Conservation (phyloP, 2,888 invertebrate genomes). For the Dasypolia templi region DNA sequence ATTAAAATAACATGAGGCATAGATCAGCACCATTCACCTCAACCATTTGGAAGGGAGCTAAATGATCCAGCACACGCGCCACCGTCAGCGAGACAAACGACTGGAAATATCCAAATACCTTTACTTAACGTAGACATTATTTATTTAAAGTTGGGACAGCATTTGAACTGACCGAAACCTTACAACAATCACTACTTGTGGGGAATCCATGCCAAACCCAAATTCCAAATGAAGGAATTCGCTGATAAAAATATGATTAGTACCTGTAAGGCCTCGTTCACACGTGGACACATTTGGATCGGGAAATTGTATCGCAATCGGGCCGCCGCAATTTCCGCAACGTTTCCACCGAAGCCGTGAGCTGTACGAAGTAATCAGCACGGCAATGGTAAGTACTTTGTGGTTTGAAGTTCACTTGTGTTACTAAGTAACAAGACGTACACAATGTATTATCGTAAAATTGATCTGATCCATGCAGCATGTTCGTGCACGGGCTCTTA, state of each 20-base stretch:
- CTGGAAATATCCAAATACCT: too few relatives aligned
- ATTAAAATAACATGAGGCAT: too few relatives aligned
- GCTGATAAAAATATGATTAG: neutral
- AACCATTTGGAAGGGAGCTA: too few relatives aligned
- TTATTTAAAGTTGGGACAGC: too few relatives aligned
- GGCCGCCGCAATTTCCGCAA: slow-evolving; percentile 26
- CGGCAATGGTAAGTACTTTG: neutral
- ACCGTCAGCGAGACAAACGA: too few relatives aligned
- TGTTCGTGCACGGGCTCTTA: too few relatives aligned
- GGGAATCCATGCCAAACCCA: neutral
- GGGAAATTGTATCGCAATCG: slow-evolving; percentile 30
- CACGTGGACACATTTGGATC: slow-evolving; percentile 4
- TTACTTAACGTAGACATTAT: too few relatives aligned
- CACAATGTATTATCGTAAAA: neutral
- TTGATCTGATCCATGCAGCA: too few relatives aligned
- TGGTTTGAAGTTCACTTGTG: neutral
- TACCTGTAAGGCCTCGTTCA: slow-evolving; percentile 1
- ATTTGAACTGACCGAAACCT: neutral
- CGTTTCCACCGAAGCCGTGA: neutral
- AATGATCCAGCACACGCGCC: too few relatives aligned
- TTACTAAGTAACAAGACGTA: neutral
- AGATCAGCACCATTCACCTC: too few relatives aligned
- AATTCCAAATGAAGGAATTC: neutral
- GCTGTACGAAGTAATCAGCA: slow-evolving; percentile 2
- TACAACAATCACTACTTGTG: neutral